phyloP scores from a whole-genome alignment of 2,888 invertebrate species.

The Digitonthophagus gazella region DNA sequence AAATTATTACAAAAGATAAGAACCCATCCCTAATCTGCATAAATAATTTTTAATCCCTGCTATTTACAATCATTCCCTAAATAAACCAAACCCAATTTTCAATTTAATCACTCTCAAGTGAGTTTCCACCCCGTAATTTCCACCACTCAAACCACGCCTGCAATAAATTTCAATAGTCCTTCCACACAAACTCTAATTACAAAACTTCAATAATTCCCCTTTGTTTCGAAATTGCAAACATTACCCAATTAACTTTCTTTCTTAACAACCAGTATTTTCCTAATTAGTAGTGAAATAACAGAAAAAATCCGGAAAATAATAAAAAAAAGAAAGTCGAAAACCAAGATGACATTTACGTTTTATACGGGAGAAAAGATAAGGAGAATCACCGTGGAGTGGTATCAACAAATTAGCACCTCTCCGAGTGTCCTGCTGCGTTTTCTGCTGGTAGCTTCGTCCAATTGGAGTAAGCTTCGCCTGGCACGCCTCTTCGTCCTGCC shows the following conservation, averaged over 20 bases:
- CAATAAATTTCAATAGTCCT: neutral
- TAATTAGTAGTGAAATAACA: no score
- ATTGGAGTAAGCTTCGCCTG: slow-evolving; percentile 32
- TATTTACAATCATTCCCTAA: neutral
- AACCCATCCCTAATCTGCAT: no score
- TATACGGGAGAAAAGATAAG: no score
- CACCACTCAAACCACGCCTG: neutral
- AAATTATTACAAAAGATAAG: no score
- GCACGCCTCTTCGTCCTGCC: slow-evolving; percentile 41
- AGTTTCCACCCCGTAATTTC: neutral
- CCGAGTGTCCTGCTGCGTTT: no score
- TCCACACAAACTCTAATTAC: neutral
- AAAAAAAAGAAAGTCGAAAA: neutral
- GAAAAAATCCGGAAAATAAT: no score
- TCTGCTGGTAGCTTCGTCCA: no score
- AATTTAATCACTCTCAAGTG: neutral
- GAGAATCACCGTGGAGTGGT: slow-evolving; percentile 28
- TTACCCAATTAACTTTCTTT: no score
- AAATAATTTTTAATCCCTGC: neutral
- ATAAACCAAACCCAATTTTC: neutral
- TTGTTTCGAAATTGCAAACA: no score
- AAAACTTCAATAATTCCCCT: no score
- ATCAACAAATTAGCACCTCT: slow-evolving; percentile 43
- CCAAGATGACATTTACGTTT: neutral
- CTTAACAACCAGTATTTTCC: no score